A percentile compares a stretch with the other conserved stretches of the same genome.
Conservation (phyloP, 2,113 vertebrate species). For the Poeciliopsis turrubarensis region DNA sequence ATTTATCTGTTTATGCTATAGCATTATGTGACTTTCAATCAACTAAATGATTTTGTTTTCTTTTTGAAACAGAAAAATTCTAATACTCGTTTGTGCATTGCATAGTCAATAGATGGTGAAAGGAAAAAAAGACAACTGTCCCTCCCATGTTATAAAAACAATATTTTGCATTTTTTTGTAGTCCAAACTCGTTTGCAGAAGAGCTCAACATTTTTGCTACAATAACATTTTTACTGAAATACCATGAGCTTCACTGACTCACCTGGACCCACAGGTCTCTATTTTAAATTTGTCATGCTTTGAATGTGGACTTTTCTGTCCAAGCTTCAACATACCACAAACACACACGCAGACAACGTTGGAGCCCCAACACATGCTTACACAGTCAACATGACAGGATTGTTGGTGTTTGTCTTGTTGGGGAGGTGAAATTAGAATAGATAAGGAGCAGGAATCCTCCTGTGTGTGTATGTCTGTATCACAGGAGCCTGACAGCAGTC, state of each 20-base stretch:
- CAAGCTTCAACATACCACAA: slow-evolving; percentile 32
- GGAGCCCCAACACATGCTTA: slow-evolving; percentile 16
- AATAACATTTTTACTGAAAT: background rate
- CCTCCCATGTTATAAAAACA: too few species aligned
- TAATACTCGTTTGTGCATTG: too few species aligned
- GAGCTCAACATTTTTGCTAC: background rate
- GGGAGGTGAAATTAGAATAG: slow-evolving; percentile 55
- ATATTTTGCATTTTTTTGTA: too few species aligned
- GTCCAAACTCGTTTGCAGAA: too few species aligned
- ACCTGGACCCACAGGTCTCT: background rate
- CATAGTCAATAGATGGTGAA: too few species aligned
- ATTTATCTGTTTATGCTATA: background rate
- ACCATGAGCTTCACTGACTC: background rate
- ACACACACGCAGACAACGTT: slow-evolving; percentile 13
- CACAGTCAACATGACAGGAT: slow-evolving; percentile 54
- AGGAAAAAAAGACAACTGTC: too few species aligned
- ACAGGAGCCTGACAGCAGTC: slow-evolving; percentile 59
- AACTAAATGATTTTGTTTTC: background rate
- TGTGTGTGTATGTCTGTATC: slow-evolving; percentile 67
- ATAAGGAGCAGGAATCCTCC: slow-evolving; percentile 60
- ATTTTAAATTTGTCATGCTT: slow-evolving; percentile 15
- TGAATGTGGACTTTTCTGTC: slow-evolving; percentile 23
- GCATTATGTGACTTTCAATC: background rate
- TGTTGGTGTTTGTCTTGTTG: slow-evolving; percentile 64
- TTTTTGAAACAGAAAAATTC: too few species aligned